Evolutionary conservation across 2,888 invertebrate species (phyloP), one percentile per base, ranked within the genome.

Genomic region (Lacanobia wlatinum): DNA sequence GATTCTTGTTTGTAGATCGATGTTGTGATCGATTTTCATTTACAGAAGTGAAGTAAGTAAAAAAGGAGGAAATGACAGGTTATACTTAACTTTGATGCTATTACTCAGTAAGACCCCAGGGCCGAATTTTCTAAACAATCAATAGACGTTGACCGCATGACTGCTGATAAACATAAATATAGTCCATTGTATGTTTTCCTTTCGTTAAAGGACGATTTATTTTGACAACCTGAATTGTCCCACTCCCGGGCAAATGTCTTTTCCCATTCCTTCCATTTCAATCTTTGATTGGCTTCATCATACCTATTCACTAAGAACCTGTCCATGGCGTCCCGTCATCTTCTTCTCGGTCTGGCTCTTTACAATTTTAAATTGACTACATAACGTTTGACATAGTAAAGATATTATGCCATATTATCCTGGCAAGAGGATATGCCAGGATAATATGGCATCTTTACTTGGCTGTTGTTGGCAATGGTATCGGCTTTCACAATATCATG

Each of bases 401-500:
- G n/a, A n/a, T n/a, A n/a, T n/a, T n/a, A n/a, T n/a, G n/a, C n/a
- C n/a, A n/a, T n/a, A n/a, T n/a, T 34, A 34, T 34, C 34, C 16
- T 61, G n/a, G n/a, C n/a, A n/a, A n/a, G n/a, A n/a, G n/a, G n/a
- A n/a, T 12, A 65, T 78, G 75, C 58, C 65, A 71, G 60, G 52
- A 63, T 55, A 23, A 52, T 59, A 61, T 74, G 34, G 69, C 50
- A 56, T 40, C 61, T 43, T 34, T 50, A 40, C 18, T 67, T 34
- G 4, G 9, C 58, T 67, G 12, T 63, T 53, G 67, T 65, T 79
- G 79, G 64, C 79, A 81, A 38, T 59, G 28, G 21, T 40, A 53
- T 46, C 16, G 14, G 12, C 50, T 80, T 81, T 81, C 82, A 65
- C 72, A 62, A 34, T 52, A 48, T 34, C 53, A 40, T 52, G 82